Evolutionary conservation across 2,888 invertebrate species (phyloP).

Genomic region (Lithophane ornitopus): DNA sequence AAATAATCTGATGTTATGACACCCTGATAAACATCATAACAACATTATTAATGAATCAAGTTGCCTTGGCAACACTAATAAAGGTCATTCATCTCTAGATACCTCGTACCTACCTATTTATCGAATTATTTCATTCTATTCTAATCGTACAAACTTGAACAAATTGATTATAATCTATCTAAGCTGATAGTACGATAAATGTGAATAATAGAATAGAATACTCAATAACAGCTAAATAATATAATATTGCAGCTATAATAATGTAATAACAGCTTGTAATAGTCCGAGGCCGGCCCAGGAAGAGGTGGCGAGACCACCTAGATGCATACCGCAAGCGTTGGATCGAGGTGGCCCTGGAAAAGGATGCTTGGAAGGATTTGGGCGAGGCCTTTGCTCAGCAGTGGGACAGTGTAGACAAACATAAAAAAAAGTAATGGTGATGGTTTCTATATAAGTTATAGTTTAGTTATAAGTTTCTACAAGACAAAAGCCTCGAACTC

Average conservation of each 20-base stretch:
- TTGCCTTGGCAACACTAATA: slow-evolving; percentile 29
- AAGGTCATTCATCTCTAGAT: slow-evolving; percentile 47
- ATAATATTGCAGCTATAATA: too few species aligned
- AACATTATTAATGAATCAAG: slow-evolving; percentile 23
- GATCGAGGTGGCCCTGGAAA: too few species aligned
- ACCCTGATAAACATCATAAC: slow-evolving; percentile 36
- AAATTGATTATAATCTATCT: slow-evolving; percentile 4
- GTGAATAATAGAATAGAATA: too few species aligned
- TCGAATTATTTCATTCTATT: slow-evolving; percentile 15
- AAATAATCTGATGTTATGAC: slow-evolving; percentile 40
- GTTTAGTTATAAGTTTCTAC: too few species aligned
- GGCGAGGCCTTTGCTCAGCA: too few species aligned
- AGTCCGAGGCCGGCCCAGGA: too few species aligned
- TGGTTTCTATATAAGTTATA: too few species aligned
- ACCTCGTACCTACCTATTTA: slow-evolving; percentile 16
- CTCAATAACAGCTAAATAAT: too few species aligned
- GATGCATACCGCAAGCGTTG: too few species aligned
- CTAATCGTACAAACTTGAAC: slow-evolving; percentile 35
- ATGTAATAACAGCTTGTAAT: background rate
- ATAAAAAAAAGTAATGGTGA: background rate
- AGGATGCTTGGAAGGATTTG: too few species aligned
- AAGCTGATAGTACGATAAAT: slow-evolving; percentile 8
- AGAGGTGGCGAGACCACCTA: too few species aligned
- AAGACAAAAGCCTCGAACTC: background rate
- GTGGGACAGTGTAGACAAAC: too few species aligned